Evolutionary conservation across 2,113 vertebrate species (phyloP).

Genomic region (Daubentonia madagascariensis): DNA sequence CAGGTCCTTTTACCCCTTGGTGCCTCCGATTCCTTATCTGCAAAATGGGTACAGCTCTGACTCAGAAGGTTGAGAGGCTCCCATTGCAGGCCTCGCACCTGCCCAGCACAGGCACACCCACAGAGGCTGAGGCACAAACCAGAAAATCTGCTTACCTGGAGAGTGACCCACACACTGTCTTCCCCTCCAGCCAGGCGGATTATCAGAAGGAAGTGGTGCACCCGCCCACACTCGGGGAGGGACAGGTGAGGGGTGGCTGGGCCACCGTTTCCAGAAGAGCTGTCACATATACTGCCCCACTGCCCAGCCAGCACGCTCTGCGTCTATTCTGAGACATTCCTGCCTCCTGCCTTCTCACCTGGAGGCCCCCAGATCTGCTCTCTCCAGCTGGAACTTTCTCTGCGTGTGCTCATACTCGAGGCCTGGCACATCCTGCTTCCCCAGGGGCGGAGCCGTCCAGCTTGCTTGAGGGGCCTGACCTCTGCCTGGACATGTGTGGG

Average conservation of each 20-base stretch:
- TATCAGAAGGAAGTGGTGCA: rapidly evolving
- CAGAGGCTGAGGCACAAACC: not conserved
- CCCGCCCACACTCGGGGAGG: not conserved
- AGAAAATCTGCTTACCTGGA: not conserved
- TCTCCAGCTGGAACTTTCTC: not conserved
- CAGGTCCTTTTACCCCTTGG: not conserved
- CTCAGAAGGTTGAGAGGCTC: not conserved
- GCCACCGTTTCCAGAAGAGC: not conserved
- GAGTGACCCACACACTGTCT: rapidly evolving
- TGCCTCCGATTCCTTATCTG: not conserved
- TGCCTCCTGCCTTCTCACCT: not conserved
- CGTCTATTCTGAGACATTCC: not conserved
- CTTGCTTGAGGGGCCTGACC: not conserved
- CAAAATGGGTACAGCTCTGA: not conserved
- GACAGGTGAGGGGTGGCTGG: rapidly evolving
- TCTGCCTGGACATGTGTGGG: rapidly evolving
- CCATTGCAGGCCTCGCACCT: not conserved
- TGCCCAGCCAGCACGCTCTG: not conserved
- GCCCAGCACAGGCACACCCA: not conserved
- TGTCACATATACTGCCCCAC: rapidly evolving
- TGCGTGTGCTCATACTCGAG: rapidly evolving
- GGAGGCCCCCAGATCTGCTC: not conserved
- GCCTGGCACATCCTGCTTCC: not conserved
- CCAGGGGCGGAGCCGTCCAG: rapidly evolving
- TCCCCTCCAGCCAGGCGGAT: rapidly evolving